phyloP scores from a whole-genome alignment of 2,888 invertebrate species.

The Brenthis daphne region DNA sequence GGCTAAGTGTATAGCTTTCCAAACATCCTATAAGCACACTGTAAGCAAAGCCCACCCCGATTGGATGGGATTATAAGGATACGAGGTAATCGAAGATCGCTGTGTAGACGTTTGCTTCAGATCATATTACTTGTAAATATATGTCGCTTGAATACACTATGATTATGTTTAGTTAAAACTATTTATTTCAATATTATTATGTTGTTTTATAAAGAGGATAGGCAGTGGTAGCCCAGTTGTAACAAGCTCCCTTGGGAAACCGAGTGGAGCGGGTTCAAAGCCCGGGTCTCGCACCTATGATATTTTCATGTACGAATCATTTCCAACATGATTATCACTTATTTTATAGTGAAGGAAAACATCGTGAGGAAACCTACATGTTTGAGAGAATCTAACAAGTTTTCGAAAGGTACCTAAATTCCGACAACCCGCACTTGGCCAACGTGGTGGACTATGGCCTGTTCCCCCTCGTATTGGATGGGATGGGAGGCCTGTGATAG shows the following conservation, averaged over 20 bases:
- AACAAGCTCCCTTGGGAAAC: neutral
- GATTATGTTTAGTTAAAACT: neutral
- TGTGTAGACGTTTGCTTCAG: constrained; percentile 22
- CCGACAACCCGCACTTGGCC: too few relatives aligned
- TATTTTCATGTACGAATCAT: too few relatives aligned
- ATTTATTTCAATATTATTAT: too few relatives aligned
- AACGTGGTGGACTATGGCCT: too few relatives aligned
- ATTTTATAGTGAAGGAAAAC: too few relatives aligned
- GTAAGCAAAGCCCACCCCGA: constrained; percentile 21
- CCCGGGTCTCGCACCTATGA: too few relatives aligned
- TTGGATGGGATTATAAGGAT: constrained; percentile 28
- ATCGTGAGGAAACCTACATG: too few relatives aligned
- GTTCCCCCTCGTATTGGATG: too few relatives aligned
- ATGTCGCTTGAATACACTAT: neutral
- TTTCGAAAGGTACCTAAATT: too few relatives aligned
- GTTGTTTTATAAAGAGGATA: neutral
- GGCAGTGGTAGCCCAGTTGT: neutral
- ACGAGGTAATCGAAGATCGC: constrained; percentile 27
- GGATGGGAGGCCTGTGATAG: too few relatives aligned
- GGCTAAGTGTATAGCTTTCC: constrained; percentile 18
- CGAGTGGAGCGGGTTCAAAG: neutral
- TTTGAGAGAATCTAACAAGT: too few relatives aligned
- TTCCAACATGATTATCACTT: too few relatives aligned
- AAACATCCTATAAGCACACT: constrained; percentile 17
- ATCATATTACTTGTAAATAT: constrained; percentile 19